Evolutionary conservation across 37 sponge, comb jelly and placozoan species (phyloP).

Genomic region (Dysidea cf. avara): DNA sequence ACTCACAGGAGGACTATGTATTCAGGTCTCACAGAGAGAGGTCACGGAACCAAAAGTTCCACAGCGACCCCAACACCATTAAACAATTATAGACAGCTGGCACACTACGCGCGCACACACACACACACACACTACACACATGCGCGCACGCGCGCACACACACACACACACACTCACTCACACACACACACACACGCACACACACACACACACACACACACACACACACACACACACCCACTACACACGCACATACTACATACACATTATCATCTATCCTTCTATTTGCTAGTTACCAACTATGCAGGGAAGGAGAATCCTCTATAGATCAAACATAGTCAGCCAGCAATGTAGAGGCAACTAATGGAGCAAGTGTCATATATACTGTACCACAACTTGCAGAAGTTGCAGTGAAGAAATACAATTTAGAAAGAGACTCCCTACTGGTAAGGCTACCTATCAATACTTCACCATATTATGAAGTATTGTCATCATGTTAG

Average conservation of each 20-base stretch:
- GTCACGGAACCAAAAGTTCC: too few relatives aligned
- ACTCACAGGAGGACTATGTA: neutral
- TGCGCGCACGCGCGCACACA: neutral
- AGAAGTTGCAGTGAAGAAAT: constrained; percentile 74
- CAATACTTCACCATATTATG: too few relatives aligned
- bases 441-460: too few relatives aligned
- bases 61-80: too few relatives aligned
- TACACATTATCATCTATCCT: neutral
- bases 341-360: too few relatives aligned
- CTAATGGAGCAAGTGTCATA: neutral
- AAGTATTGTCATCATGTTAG: too few relatives aligned
- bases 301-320: neutral
- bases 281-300: neutral
- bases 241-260: neutral
- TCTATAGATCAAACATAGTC: neutral
- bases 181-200: constrained; percentile 20
- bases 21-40: constrained; percentile 3
- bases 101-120: neutral
- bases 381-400: constrained; percentile 47
- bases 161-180: too few relatives aligned
- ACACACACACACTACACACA: constrained; percentile 6
- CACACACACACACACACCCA: too few relatives aligned
- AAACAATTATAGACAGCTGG: neutral
- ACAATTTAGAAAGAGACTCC: too few relatives aligned
- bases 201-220: neutral